A percentile compares a stretch with the other conserved stretches of the same genome.
phyloP scores from a whole-genome alignment of 2,113 vertebrate genomes.

The Xenus cinereus region DNA sequence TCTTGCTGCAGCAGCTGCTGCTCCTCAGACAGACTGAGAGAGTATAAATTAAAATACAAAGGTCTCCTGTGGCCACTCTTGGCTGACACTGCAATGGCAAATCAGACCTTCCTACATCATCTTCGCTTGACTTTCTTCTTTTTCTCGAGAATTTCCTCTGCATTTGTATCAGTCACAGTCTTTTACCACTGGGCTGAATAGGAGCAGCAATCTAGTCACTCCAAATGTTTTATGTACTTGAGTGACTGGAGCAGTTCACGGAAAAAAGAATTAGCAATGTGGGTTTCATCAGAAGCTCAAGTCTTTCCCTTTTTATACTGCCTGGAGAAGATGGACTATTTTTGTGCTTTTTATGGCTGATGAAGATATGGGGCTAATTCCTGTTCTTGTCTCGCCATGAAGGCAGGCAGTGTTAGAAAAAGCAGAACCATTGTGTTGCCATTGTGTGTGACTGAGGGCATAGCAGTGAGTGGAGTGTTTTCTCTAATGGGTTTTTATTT shows the following conservation, averaged over 20 bases:
- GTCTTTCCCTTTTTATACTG: not conserved
- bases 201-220: not conserved
- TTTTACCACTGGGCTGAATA: not conserved
- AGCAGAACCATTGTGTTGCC: not conserved
- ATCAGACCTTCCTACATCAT: slow-evolving; percentile 33
- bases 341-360: not conserved
- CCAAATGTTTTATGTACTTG: slow-evolving; percentile 24
- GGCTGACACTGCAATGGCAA: not conserved
- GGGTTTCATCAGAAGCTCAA: not conserved
- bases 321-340: not conserved
- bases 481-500: not conserved
- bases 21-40: slow-evolving; percentile 9
- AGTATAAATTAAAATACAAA: slow-evolving; percentile 59
- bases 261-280: not conserved
- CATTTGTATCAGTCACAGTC: not conserved
- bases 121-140: slow-evolving; percentile 29
- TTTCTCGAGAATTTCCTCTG: not conserved
- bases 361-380: not conserved
- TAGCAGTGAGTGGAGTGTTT: not conserved
- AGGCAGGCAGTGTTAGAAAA: not conserved
- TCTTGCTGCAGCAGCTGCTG: slow-evolving; percentile 35
- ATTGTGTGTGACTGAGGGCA: not conserved
- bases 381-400: not conserved
- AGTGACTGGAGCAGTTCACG: not conserved
- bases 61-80: slow-evolving; percentile 44